A percentile compares a stretch with the other conserved stretches of the same genome.
Conservation (phyloP, 2,888 invertebrate genomes). For the Branchinecta sandiegonensis region DNA sequence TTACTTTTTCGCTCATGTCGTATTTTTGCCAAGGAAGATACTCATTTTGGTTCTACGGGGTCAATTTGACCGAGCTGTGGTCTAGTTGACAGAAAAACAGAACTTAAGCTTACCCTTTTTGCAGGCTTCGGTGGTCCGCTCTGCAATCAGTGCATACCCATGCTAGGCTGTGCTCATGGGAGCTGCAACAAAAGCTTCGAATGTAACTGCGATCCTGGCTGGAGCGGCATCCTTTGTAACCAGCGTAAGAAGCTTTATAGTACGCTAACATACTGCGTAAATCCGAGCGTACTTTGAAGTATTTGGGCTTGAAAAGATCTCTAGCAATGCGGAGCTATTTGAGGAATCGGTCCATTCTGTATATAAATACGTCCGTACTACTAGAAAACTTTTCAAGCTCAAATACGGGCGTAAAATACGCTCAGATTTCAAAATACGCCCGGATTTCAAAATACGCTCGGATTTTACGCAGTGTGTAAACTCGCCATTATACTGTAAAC, state of each 20-base stretch:
- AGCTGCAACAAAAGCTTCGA: constrained; percentile 72
- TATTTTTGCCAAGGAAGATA: neutral
- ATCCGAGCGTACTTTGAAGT: too few species aligned
- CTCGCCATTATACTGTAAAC: too few species aligned
- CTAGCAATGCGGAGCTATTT: too few species aligned
- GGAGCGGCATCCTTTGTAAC: constrained; percentile 76
- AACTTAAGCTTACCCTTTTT: constrained; percentile 20
- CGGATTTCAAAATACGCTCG: too few species aligned
- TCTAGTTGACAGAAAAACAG: neutral
- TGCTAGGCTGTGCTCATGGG: constrained; percentile 75
- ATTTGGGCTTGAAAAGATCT: too few species aligned
- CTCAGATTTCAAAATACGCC: too few species aligned
- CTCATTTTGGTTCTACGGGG: neutral
- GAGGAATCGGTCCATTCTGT: too few species aligned
- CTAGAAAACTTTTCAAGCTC: too few species aligned
- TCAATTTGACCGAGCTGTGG: neutral
- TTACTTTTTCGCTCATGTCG: neutral
- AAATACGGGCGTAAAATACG: too few species aligned
- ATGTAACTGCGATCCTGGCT: constrained; percentile 66
- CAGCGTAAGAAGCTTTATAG: constrained; percentile 48
- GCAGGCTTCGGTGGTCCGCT: constrained; percentile 61
- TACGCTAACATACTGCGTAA: too few species aligned
- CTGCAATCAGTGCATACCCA: constrained; percentile 68
- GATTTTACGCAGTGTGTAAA: too few species aligned
- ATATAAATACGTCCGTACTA: too few species aligned